Evolutionary conservation across 2,888 invertebrate species (phyloP).

Genomic region (Pimpla rufipes): DNA sequence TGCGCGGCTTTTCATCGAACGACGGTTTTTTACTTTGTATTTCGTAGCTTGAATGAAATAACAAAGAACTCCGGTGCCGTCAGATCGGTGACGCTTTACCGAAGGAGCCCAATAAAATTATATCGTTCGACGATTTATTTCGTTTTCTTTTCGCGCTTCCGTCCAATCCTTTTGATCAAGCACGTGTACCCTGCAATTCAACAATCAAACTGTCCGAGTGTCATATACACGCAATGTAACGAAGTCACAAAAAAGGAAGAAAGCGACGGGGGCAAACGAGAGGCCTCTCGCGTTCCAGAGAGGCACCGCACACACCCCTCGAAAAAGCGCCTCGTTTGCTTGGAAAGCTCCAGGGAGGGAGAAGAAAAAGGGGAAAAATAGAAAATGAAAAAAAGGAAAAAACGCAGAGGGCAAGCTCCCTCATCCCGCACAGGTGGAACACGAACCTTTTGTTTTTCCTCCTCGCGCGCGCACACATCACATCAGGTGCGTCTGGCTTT

Average conservation of each 20-base stretch:
- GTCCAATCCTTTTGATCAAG: conserved; percentile 30
- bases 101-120: not conserved
- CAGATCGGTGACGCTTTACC: not conserved
- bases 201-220: conserved; percentile 42
- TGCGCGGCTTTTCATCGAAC: not conserved
- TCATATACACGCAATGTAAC: conserved; percentile 37
- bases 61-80: too few relatives aligned
- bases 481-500: not conserved
- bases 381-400: not conserved
- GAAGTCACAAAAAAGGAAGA: conserved; percentile 3
- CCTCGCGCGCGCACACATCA: not conserved
- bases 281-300: conserved; percentile 32
- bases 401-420: conserved; percentile 6
- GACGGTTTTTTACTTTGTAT: not conserved
- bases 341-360: conserved; percentile 1
- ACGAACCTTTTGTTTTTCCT: conserved; percentile 20
- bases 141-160: not conserved
- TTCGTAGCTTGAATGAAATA: too few relatives aligned
- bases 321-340: conserved; percentile 24
- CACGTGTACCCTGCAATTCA: conserved; percentile 12
- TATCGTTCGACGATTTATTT: not conserved
- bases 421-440: not conserved
- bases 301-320: not conserved
- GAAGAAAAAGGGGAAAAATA: not conserved
- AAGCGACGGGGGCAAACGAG: conserved; percentile 22